These are phyloP conservation scores for Melanaphis sacchari DNA, from an alignment of 1,140 invertebrate species.

Conservation along the genomic window DNA sequence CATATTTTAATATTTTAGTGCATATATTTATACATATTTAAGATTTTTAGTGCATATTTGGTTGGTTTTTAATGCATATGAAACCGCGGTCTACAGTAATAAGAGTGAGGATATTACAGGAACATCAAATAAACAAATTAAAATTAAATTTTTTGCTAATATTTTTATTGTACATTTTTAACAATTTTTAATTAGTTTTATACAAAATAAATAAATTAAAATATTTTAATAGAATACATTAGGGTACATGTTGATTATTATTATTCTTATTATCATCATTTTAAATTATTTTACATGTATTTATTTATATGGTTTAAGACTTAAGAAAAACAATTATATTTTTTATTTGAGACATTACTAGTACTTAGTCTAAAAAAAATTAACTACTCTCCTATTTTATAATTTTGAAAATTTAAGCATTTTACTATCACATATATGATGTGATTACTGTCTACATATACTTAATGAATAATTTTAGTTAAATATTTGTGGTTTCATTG, in stretches of 20 bases:
- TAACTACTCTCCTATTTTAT: background rate
- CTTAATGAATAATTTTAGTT: background rate
- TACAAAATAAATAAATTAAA: slow-evolving; percentile 8
- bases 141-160: background rate
- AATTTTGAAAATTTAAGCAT: background rate
- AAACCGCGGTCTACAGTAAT: too few relatives aligned
- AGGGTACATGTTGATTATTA: background rate
- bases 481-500: background rate
- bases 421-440: background rate
- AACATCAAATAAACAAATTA: background rate
- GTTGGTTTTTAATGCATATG: too few relatives aligned
- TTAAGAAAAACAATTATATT: background rate
- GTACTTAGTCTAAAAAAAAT: background rate
- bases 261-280: background rate
- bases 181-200: background rate
- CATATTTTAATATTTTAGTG: too few relatives aligned
- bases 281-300: background rate
- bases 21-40: too few relatives aligned
- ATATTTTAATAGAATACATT: slow-evolving; percentile 1
- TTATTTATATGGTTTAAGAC: background rate
- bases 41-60: too few relatives aligned
- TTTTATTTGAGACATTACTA: too few relatives aligned
- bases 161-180: background rate
- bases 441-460: background rate
- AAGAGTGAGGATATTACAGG: background rate